Evolutionary conservation across 2,113 vertebrate genomes (phyloP).

Genomic region (Ammodytes dubius): DNA sequence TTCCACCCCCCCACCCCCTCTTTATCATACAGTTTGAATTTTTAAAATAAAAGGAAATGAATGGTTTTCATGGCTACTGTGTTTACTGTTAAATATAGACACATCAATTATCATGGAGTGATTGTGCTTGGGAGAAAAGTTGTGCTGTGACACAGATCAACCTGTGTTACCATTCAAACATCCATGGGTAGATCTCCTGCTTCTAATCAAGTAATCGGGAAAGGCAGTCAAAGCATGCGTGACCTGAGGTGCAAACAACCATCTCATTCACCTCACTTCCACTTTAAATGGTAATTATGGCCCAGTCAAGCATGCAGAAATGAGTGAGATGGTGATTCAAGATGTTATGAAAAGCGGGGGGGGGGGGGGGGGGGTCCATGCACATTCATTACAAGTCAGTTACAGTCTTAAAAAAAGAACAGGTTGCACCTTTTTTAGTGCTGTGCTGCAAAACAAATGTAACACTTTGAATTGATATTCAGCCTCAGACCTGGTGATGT

Average conservation of each 20-base stretch:
- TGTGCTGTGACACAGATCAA: conserved; percentile 31
- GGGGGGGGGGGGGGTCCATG: conserved; percentile 29
- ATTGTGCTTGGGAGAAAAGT: not conserved
- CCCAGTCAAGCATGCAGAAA: conserved; percentile 72
- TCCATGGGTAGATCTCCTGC: conserved; percentile 34
- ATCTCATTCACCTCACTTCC: conserved; percentile 64
- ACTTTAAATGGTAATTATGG: conserved; percentile 79
- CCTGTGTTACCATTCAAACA: not conserved
- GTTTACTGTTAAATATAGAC: conserved; percentile 1
- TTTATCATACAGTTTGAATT: conserved; percentile 55
- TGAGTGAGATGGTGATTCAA: conserved; percentile 57
- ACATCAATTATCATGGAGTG: not conserved
- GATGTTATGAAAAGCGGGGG: conserved; percentile 57
- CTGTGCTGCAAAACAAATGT: not conserved
- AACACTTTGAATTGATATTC: conserved; percentile 1
- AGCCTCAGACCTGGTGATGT: not conserved
- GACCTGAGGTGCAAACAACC: conserved; percentile 65
- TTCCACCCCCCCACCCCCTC: not conserved
- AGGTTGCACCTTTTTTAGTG: conserved; percentile 15
- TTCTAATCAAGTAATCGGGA: conserved; percentile 70
- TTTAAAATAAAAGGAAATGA: conserved; percentile 72
- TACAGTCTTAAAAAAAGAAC: conserved; percentile 44
- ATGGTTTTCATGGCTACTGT: conserved; percentile 39
- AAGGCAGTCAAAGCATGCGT: conserved; percentile 33
- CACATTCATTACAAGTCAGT: conserved; percentile 49